phyloP scores from a whole-genome alignment of 2,797 vertebrate genomes.

The Enteromius afrohamiltoni region DNA sequence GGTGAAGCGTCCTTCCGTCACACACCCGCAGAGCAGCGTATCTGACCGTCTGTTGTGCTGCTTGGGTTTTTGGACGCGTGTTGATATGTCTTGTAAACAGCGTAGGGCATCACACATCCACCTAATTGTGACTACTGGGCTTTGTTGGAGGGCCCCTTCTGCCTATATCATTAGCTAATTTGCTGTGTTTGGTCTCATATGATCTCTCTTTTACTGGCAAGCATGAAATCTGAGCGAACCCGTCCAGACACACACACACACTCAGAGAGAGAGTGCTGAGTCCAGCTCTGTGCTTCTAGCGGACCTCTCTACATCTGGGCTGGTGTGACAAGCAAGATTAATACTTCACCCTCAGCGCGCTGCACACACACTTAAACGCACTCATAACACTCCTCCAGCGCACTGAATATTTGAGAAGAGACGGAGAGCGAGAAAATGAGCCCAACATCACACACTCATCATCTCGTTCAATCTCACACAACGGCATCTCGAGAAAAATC shows the following conservation, averaged over 20 bases:
- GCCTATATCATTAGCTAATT: constrained; percentile 83
- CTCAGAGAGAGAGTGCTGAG: constrained; percentile 85
- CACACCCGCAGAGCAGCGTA: constrained; percentile 29
- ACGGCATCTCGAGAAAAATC: constrained; percentile 87
- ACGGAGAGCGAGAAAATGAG: constrained; percentile 21
- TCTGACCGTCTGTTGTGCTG: constrained; percentile 45
- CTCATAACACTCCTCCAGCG: constrained; percentile 57
- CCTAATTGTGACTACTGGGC: constrained; percentile 82
- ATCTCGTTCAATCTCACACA: constrained; percentile 67
- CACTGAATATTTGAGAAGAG: constrained; percentile 56
- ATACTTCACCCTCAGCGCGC: constrained; percentile 81
- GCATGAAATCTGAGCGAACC: constrained; percentile 37
- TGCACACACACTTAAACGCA: constrained; percentile 63
- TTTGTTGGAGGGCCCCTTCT: constrained; percentile 75
- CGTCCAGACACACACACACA: constrained; percentile 49
- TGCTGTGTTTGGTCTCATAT: constrained; percentile 79
- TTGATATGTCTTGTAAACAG: constrained; percentile 31
- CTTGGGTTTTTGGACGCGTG: constrained; percentile 12
- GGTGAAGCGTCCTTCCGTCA: neutral
- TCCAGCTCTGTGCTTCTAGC: constrained; percentile 94
- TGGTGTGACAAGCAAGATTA: constrained; percentile 98
- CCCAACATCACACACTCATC: constrained; percentile 32
- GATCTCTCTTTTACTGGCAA: constrained; percentile 66
- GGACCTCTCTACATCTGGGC: constrained; percentile 96
- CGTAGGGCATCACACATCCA: constrained; percentile 72